Evolutionary conservation across 2,888 invertebrate species (phyloP).

Genomic region (Ochropleura leucogaster): DNA sequence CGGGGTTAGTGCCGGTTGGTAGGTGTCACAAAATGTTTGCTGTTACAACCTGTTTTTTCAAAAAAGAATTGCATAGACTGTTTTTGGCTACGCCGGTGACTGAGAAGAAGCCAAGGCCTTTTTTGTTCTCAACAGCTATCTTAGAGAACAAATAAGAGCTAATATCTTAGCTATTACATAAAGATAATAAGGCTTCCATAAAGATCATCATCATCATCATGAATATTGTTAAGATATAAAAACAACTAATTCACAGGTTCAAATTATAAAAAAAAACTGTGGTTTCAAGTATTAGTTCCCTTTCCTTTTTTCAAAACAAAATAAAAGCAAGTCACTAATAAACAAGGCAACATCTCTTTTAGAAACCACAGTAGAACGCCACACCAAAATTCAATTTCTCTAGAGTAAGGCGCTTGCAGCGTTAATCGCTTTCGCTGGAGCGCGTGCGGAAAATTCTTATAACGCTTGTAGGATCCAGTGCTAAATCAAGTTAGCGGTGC

Average conservation of each 20-base stretch:
- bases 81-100: not conserved
- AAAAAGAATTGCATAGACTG: not conserved
- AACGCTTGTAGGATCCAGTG: constrained; percentile 61
- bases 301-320: constrained; percentile 31
- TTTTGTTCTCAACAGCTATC: too few relatives aligned
- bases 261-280: not conserved
- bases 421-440: constrained; percentile 63
- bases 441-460: constrained; percentile 64
- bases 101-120: too few relatives aligned
- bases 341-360: constrained; percentile 48
- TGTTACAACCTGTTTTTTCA: not conserved
- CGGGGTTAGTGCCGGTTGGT: not conserved
- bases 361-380: constrained; percentile 38
- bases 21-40: not conserved
- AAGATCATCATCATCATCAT: not conserved
- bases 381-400: constrained; percentile 60
- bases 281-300: constrained; percentile 11
- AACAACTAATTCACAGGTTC: not conserved
- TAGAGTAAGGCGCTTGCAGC: constrained; percentile 56
- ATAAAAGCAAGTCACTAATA: constrained; percentile 44
- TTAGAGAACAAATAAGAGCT: not conserved
- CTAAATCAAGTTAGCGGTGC: constrained; percentile 68
- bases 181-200: not conserved
- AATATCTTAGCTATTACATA: not conserved
- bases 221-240: not conserved